These are phyloP conservation scores for Heteropelma amictum DNA, from an alignment of 2,888 invertebrate species.

Conservation along the genomic window DNA sequence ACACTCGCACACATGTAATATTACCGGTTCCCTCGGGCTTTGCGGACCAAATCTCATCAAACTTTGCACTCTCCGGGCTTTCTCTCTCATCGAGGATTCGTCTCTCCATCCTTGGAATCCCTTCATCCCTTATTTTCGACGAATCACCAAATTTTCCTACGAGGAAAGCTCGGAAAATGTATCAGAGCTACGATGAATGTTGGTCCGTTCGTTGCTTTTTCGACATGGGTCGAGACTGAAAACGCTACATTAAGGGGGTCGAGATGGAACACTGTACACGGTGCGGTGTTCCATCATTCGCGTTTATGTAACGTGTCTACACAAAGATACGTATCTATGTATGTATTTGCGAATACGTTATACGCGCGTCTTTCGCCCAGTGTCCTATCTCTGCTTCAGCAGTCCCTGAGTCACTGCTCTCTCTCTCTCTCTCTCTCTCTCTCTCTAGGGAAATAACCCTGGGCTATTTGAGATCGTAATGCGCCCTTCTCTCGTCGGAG, in stretches of 20 bases:
- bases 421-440: too few species aligned
- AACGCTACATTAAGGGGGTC: constrained; percentile 30
- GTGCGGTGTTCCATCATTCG: background rate
- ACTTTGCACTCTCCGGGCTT: constrained; percentile 54
- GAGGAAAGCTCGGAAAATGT: constrained; percentile 32
- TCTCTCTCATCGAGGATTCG: constrained; percentile 13
- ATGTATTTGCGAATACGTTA: background rate
- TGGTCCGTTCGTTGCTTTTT: constrained; percentile 19
- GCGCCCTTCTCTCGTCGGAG: constrained; percentile 33
- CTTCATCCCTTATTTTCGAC: constrained; percentile 7
- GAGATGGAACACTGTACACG: background rate
- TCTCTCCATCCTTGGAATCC: constrained; percentile 6
- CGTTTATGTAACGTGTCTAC: background rate
- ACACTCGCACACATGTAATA: background rate
- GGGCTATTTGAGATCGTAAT: constrained; percentile 60
- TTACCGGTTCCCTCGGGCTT: constrained; percentile 35
- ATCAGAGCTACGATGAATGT: constrained; percentile 29
- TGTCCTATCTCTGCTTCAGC: constrained; percentile 13
- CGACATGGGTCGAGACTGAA: constrained; percentile 21
- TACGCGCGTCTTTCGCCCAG: background rate
- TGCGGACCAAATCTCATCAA: constrained; percentile 59
- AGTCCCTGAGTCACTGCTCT: constrained; percentile 20
- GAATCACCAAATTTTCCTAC: constrained; percentile 56
- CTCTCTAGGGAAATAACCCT: constrained; percentile 67
- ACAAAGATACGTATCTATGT: background rate